Evolutionary conservation across 2,888 invertebrate genomes (phyloP).

Genomic region (Scaptomyza reducta): DNA sequence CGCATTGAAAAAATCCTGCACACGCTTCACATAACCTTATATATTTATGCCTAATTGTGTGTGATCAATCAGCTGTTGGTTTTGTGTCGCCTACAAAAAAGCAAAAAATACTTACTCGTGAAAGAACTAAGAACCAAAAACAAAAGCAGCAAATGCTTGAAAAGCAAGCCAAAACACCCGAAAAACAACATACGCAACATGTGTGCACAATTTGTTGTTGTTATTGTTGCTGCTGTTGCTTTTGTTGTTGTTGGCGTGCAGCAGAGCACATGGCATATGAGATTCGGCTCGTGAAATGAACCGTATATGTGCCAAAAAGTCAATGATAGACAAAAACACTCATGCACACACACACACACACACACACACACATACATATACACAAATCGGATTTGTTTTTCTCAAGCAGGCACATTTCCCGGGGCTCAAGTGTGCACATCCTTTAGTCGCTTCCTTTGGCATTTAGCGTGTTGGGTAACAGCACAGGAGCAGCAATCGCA

Average conservation of each 20-base stretch:
- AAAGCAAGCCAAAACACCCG: constrained; percentile 31
- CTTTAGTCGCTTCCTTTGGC: constrained; percentile 56
- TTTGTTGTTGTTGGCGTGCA: constrained; percentile 30
- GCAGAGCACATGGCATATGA: constrained; percentile 48
- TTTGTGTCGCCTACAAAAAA: constrained; percentile 20
- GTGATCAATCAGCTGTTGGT: constrained; percentile 52
- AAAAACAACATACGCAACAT: constrained; percentile 52
- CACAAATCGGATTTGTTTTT: constrained; percentile 33
- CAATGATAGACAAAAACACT: constrained; percentile 52
- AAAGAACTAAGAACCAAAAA: background rate
- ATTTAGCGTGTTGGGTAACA: constrained; percentile 11
- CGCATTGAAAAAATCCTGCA: constrained; percentile 40
- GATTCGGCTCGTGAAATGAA: constrained; percentile 57
- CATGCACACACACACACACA: no score
- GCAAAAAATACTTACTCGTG: background rate
- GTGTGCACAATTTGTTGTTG: constrained; percentile 62
- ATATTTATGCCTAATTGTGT: constrained; percentile 18
- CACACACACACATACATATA: constrained; percentile 3
- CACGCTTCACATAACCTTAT: background rate
- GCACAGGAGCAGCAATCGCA: constrained; percentile 6
- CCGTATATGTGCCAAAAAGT: constrained; percentile 64
- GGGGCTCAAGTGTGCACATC: constrained; percentile 66
- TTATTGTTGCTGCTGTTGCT: constrained; percentile 13
- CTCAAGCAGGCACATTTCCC: constrained; percentile 45
- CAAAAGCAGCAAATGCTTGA: constrained; percentile 15